A percentile compares a stretch with the other conserved stretches of the same genome.
These are phyloP conservation scores for Chymomyza fuscimana DNA, from an alignment of 2,888 invertebrate genomes.

Conservation along the genomic window DNA sequence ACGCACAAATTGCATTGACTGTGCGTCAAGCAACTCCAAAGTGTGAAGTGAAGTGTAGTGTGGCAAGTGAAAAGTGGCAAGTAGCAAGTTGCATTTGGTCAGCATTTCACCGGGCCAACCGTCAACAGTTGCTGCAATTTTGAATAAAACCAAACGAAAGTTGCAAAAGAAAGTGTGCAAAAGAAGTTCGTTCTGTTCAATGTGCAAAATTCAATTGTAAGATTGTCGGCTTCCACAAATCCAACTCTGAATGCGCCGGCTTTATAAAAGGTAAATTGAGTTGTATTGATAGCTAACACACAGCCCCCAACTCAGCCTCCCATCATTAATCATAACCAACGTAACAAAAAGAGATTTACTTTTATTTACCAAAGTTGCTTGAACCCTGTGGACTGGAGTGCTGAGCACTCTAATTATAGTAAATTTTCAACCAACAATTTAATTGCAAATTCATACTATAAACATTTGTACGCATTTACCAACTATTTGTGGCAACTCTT, in stretches of 20 bases:
- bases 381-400: background rate
- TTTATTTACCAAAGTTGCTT: background rate
- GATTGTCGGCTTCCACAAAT: background rate
- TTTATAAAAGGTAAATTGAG: conserved; percentile 4
- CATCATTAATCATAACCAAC: conserved; percentile 26
- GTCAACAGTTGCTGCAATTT: conserved; percentile 18
- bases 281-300: background rate
- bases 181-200: conserved; percentile 5
- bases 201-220: conserved; percentile 1
- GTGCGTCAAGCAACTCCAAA: conserved; percentile 27
- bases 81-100: conserved; percentile 13
- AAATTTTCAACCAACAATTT: background rate
- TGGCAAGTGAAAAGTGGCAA: background rate
- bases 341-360: background rate
- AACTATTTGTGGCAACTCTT: background rate
- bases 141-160: conserved; percentile 13
- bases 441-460: background rate
- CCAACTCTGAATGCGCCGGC: background rate
- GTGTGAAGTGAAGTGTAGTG: conserved; percentile 24
- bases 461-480: background rate
- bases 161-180: conserved; percentile 14
- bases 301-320: background rate
- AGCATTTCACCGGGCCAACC: background rate
- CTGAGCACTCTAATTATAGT: conserved; percentile 1
- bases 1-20: conserved; percentile 56